phyloP scores from a whole-genome alignment of 2,888 invertebrate genomes.

The Hecatera dysodea region DNA sequence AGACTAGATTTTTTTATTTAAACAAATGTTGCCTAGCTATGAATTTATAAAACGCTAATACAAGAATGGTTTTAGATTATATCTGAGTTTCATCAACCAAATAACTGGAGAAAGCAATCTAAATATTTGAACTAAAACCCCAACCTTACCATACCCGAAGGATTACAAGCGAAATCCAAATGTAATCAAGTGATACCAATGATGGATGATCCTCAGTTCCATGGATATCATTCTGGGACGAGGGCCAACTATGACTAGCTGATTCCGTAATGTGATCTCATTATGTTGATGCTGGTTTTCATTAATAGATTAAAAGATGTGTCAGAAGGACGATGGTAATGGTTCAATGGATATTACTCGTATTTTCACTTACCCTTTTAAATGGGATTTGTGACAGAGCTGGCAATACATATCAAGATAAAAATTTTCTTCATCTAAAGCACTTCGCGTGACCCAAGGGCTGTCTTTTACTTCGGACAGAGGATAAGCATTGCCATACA shows the following conservation, averaged over 20 bases:
- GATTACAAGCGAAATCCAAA: slow-evolving; percentile 62
- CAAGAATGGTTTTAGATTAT: background rate
- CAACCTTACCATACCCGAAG: slow-evolving; percentile 46
- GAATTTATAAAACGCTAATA: background rate
- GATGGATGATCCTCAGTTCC: slow-evolving; percentile 49
- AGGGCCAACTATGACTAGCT: slow-evolving; percentile 60
- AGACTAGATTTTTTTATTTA: background rate
- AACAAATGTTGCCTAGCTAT: background rate
- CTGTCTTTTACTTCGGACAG: too few relatives aligned
- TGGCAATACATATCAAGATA: background rate
- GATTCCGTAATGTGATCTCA: slow-evolving; percentile 43
- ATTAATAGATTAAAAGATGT: slow-evolving; percentile 51
- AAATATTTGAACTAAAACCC: slow-evolving; percentile 30
- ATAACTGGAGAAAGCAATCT: slow-evolving; percentile 15
- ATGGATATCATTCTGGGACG: slow-evolving; percentile 21
- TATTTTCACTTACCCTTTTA: background rate
- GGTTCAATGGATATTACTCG: slow-evolving; percentile 12
- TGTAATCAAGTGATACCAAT: slow-evolving; percentile 57
- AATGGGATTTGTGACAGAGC: too few relatives aligned
- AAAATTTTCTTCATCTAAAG: too few relatives aligned
- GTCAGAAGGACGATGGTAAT: slow-evolving; percentile 15
- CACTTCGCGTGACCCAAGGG: too few relatives aligned
- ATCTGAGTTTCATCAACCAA: background rate
- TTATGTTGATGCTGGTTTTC: slow-evolving; percentile 54
- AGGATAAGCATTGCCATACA: too few relatives aligned